Evolutionary conservation across 2,797 vertebrate genomes (phyloP).

Genomic region (Syncerus caffer): DNA sequence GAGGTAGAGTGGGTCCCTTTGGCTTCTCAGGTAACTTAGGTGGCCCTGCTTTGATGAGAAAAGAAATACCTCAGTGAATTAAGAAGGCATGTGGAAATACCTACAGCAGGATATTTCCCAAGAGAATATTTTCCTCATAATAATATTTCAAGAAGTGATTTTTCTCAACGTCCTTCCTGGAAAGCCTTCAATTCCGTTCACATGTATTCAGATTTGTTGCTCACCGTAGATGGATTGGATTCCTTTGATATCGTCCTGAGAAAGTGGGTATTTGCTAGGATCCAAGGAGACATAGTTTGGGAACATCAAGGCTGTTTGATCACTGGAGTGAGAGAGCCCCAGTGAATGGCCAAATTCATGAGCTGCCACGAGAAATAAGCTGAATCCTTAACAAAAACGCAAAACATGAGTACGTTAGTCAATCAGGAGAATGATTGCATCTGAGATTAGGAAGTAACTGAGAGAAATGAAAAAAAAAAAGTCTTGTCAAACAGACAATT

Average conservation of each 20-base stretch:
- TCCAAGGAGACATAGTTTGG: slow-evolving; percentile 84
- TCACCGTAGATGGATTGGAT: slow-evolving; percentile 89
- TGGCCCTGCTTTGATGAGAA: slow-evolving; percentile 68
- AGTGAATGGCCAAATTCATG: slow-evolving; percentile 90
- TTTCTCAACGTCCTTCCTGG: slow-evolving; percentile 36
- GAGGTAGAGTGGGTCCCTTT: slow-evolving; percentile 76
- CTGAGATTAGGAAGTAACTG: neutral
- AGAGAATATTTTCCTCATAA: slow-evolving; percentile 47
- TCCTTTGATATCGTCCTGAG: slow-evolving; percentile 86
- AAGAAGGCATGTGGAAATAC: slow-evolving; percentile 31
- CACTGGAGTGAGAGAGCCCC: slow-evolving; percentile 87
- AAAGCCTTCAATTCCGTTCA: slow-evolving; percentile 32
- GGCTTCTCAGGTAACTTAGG: slow-evolving; percentile 69
- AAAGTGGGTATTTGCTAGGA: slow-evolving; percentile 80
- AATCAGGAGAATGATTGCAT: neutral
- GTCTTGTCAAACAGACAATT: neutral
- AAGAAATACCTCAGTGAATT: slow-evolving; percentile 31
- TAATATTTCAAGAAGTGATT: slow-evolving; percentile 53
- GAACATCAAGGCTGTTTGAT: slow-evolving; percentile 86
- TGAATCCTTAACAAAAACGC: slow-evolving; percentile 82
- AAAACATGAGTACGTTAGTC: neutral
- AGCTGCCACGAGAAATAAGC: slow-evolving; percentile 88
- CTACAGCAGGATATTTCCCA: slow-evolving; percentile 42
- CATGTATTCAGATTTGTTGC: slow-evolving; percentile 41
- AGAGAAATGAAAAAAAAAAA: neutral